Base-by-base conservation (phyloP, 2,113 vertebrate genomes). In the Hippocampus abdominalis region DNA sequence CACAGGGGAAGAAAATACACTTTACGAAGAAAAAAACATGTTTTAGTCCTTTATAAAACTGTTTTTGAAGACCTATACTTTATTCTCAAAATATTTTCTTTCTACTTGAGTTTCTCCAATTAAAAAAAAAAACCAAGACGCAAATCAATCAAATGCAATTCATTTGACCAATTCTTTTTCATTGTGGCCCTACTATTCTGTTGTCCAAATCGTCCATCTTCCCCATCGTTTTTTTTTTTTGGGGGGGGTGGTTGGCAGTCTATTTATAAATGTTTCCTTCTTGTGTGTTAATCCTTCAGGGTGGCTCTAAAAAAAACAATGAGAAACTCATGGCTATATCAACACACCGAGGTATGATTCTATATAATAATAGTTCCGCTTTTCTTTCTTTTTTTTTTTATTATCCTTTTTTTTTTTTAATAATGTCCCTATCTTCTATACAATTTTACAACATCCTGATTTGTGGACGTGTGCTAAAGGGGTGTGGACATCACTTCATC, bases 381-480 rank as follows among this genome's bases (percentile, higher is more conserved):
- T 78, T 84, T 85, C 23, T 23, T 63, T 42, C 21, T 21, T 62
- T 40, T 39, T 3, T 36, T 62, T 20, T 20, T 59, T 6, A 15
- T 27, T 60, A 3, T 44, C 13, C n/a, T n/a, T n/a, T n/a, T 20
- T 48, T 29, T 64, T 64, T 64, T 64, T 46, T 18, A 84, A 83
- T 81, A 85, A 81, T 69, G 66, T 84, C 86, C 87, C 80, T 83
- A 76, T 86, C 78, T 21, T 76, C 87, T 92, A 88, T 91, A 91
- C 90, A 91, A 60, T 88, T 92, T 87, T 91, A 92, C 89, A 92
- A 66, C 49, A 77, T 79, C 85, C 79, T 83, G 81, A 84, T 85
- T 82, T 78, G 72, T 79, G 84, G 80, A 75, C 80, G 76, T 89
- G 81, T 87, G 82, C 83, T 86, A 79, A 88, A 78, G 75, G 81